These are phyloP conservation scores for Eupithecia abbreviata DNA, from an alignment of 2,888 invertebrate genomes.

Conservation along the genomic window DNA sequence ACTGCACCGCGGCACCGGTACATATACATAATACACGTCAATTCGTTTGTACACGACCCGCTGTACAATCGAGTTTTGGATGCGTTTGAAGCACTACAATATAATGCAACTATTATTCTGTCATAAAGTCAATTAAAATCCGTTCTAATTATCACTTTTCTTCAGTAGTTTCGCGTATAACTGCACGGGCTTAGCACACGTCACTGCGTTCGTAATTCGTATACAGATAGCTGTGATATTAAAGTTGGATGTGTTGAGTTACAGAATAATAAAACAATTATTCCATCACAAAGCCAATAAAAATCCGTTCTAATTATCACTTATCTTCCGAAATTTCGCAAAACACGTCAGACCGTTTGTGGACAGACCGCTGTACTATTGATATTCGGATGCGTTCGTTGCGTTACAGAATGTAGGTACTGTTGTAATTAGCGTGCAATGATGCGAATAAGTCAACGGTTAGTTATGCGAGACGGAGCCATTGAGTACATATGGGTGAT, in stretches of 20 bases:
- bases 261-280: neutral
- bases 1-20: no score
- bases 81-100: constrained; percentile 20
- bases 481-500: neutral
- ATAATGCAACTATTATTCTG: neutral
- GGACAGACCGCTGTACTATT: neutral
- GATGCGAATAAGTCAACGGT: constrained; percentile 27
- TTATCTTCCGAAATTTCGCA: neutral
- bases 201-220: neutral
- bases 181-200: neutral
- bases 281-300: neutral
- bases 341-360: neutral
- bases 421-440: constrained; percentile 33
- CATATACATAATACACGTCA: neutral
- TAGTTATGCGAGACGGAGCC: constrained; percentile 23
- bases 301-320: neutral
- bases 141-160: neutral
- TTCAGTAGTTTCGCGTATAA: neutral
- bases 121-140: no score
- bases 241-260: neutral
- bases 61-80: constrained; percentile 8
- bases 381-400: constrained; percentile 23
- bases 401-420: constrained; percentile 19
- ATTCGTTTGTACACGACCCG: neutral
- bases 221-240: neutral